A percentile compares a stretch with the other conserved stretches of the same genome.
These are phyloP conservation scores for Zygaena filipendulae DNA, from an alignment of 2,888 invertebrate genomes.

Conservation along the genomic window DNA sequence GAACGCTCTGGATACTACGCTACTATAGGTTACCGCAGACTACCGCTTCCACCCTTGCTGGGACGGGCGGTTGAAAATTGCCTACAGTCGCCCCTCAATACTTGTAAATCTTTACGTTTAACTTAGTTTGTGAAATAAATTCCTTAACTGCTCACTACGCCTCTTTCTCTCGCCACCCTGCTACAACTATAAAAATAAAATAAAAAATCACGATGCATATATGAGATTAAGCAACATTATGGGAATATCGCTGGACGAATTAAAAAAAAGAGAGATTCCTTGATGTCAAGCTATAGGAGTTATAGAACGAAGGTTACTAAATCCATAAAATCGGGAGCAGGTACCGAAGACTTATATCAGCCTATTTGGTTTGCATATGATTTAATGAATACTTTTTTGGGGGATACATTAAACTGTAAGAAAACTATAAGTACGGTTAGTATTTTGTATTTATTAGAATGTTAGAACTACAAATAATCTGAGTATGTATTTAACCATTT, in stretches of 20 bases:
- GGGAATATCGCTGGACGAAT: not conserved
- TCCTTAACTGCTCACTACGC: no score
- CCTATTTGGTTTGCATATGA: not conserved
- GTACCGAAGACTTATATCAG: not conserved
- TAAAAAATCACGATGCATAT: not conserved
- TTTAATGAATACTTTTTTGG: not conserved
- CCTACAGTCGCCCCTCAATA: no score
- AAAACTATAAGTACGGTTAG: slow-evolving; percentile 5
- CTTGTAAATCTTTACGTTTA: no score
- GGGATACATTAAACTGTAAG: slow-evolving; percentile 5
- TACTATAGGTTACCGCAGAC: no score
- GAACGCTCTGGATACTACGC: no score
- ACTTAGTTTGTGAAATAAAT: no score
- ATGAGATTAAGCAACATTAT: not conserved
- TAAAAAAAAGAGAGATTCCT: not conserved
- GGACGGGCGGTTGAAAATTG: no score
- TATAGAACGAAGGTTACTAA: not conserved
- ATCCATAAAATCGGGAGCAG: not conserved
- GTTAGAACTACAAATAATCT: not conserved
- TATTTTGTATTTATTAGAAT: slow-evolving; percentile 1
- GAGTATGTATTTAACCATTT: not conserved
- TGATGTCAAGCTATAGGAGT: not conserved
- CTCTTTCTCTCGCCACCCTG: no score
- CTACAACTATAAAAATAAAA: not conserved
- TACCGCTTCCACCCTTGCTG: no score